These are phyloP conservation scores for Macrosoma leucophasiata DNA, from an alignment of 2,888 invertebrate species.

Conservation along the genomic window DNA sequence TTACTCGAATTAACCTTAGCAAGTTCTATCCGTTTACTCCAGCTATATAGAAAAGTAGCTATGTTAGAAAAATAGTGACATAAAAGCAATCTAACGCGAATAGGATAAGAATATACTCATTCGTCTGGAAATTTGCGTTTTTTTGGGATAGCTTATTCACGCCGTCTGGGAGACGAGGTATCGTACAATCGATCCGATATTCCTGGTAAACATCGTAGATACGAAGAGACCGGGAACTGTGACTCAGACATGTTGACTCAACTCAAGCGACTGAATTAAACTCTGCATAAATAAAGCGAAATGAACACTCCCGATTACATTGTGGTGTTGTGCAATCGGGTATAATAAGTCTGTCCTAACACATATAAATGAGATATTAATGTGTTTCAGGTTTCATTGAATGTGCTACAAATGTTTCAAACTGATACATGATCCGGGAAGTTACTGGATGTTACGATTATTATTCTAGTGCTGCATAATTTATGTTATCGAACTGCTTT, in stretches of 20 bases:
- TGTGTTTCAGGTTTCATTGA: constrained; percentile 17
- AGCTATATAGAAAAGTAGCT: constrained; percentile 4
- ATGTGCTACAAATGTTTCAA: no score
- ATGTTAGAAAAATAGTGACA: background rate
- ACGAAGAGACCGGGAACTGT: constrained; percentile 22
- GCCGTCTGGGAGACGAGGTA: constrained; percentile 27
- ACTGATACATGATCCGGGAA: no score
- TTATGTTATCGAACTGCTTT: background rate
- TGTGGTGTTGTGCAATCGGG: constrained; percentile 28
- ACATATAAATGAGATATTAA: constrained; percentile 22
- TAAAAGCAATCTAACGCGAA: background rate
- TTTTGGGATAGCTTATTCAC: constrained; percentile 30
- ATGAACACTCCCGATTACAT: constrained; percentile 22
- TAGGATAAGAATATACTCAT: constrained; percentile 21
- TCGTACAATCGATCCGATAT: constrained; percentile 27
- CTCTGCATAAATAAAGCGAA: constrained; percentile 25
- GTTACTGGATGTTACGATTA: background rate
- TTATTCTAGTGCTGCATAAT: background rate
- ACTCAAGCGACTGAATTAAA: constrained; percentile 40
- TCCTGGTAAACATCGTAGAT: constrained; percentile 20
- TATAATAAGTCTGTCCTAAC: no score
- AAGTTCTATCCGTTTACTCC: no score
- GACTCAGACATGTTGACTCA: constrained; percentile 33
- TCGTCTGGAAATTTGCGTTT: constrained; percentile 26
- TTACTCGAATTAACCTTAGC: no score